A percentile compares a stretch with the other conserved stretches of the same genome.
phyloP scores from a whole-genome alignment of 2,797 vertebrate species.

The Sebastes wilsoni region DNA sequence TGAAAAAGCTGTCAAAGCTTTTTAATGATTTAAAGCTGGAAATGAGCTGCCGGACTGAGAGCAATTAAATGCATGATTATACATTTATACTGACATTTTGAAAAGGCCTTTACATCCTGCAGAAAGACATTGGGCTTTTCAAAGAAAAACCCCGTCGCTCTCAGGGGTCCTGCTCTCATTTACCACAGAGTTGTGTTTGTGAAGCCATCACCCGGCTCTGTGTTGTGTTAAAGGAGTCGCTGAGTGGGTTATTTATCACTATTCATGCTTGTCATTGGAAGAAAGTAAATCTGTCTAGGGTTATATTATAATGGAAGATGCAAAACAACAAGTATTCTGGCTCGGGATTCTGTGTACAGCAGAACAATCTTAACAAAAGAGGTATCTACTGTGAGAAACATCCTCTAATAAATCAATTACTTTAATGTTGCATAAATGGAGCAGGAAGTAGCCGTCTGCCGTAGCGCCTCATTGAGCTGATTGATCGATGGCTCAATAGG shows the following conservation, averaged over 20 bases:
- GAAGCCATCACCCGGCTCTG: slow-evolving; percentile 15
- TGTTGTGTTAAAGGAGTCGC: slow-evolving; percentile 16
- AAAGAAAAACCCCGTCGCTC: slow-evolving; percentile 24
- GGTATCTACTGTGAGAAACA: background rate
- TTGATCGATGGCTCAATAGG: slow-evolving; percentile 18
- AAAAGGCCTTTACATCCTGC: slow-evolving; percentile 35
- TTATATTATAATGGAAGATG: slow-evolving; percentile 5
- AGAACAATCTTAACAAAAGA: background rate
- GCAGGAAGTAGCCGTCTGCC: slow-evolving; percentile 15
- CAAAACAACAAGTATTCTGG: background rate
- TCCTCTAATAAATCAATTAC: slow-evolving; percentile 28
- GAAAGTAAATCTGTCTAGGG: slow-evolving; percentile 13
- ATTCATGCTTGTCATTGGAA: slow-evolving; percentile 15
- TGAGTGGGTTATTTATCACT: slow-evolving; percentile 38
- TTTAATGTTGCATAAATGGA: slow-evolving; percentile 22
- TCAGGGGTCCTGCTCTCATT: slow-evolving; percentile 57
- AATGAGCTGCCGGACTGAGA: slow-evolving; percentile 15
- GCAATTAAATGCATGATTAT: slow-evolving; percentile 59
- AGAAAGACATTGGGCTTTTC: slow-evolving; percentile 41
- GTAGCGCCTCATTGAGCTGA: slow-evolving; percentile 11
- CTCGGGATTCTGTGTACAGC: background rate
- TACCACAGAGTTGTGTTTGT: slow-evolving; percentile 25
- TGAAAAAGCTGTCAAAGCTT: slow-evolving; percentile 37
- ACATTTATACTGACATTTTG: slow-evolving; percentile 62
- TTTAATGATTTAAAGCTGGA: slow-evolving; percentile 25